Evolutionary conservation across 2,113 vertebrate species (phyloP), one percentile per base, ranked within the genome.

Genomic region (Pedionomus torquatus): DNA sequence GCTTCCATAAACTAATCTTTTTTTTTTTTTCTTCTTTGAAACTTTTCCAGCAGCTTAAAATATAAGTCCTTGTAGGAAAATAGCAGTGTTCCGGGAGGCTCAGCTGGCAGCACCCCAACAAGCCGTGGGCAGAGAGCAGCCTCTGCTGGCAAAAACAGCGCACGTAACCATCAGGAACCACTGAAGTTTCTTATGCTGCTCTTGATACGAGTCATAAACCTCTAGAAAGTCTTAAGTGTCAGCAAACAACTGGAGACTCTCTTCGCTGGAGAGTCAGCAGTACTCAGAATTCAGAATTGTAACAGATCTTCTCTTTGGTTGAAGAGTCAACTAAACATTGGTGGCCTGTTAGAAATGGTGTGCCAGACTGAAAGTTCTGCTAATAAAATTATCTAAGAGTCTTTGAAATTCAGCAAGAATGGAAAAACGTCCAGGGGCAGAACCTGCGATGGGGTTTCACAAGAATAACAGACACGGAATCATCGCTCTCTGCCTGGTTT

Each of bases 61-160:
- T 31, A 11, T 1, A 55, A 13, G 8, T 64, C 13, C 48, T 41
- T n/a, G 7, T 39, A 46, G 41, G 77, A 65, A 79, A 60, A 48
- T 1, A 63, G 49, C 64, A 26, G 9, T 11, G 16, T 43, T 24
- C 61, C 57, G 52, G 21, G 54, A 61, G 35, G 18, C 39, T 82
- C 19, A 48, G 61, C 76, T 64, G 41, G 31, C 72, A 60, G 58
- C 64, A 8, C 41, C 64, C 11, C 21, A 35, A 30, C 39, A 31
- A 76, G 55, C 54, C 74, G 46, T 7, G 94, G 66, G 55, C 25
- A 30, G 9, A 89, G 1, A 91, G 95, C 96, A 90, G 13, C 97
- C 92, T 89, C 97, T 97, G 92, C 95, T 97, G 97, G 96, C 63
- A 93, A 80, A 80, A 74, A 2, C 1, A 52, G 28, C 17, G 39